Evolutionary conservation across 37 sponge, comb jelly and placozoan genomes (phyloP), one percentile per base, ranked within the genome.

Genomic region (Bolinopsis microptera): DNA sequence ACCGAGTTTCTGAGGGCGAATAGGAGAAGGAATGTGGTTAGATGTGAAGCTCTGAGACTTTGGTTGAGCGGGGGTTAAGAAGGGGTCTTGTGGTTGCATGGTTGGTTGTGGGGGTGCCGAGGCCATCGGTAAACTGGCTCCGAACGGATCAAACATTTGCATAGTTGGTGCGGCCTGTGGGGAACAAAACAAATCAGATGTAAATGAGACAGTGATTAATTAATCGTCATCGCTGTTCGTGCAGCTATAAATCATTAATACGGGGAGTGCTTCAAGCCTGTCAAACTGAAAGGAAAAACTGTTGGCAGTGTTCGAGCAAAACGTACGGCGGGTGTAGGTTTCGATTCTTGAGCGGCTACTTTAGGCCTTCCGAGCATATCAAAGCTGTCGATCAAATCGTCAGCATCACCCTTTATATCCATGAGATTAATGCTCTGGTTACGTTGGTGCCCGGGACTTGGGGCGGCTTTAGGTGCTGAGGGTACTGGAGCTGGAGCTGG

Each of bases 351-450:
- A 13, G 80, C 80, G 5, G 80, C 36, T 1, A 22, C 9, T 77
- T 77, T 77, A 9, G 80, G 80, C 36, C 32, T 31, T 1, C 18
- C 80, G 1, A 77, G 33, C 1, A 32, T 36, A 77, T 77, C 80
- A 36, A 77, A 77, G 0, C 80, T 77, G 18, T 77, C 80, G 5
- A 77, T 32, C 80, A 77, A 34, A 77, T 77, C 80, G 18, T 77
- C 80, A 1, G 28, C 36, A 34, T 77, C 80, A 32, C 35, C 33
- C 33, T 27, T 32, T 16, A 77, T 77, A 18, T 77, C 80, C 80
- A 77, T 77, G 80, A 77, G 80, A 18, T 77, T 77, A 36, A 77
- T 35, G 33, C 80, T 77, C 80, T 77, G 27, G 32, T 77, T 77
- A 34, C 80, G 27, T 32, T 27, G 16, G 36, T 77, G 80, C 18